Evolutionary conservation across 2,113 vertebrate genomes (phyloP).

Genomic region (Lophius piscatorius): DNA sequence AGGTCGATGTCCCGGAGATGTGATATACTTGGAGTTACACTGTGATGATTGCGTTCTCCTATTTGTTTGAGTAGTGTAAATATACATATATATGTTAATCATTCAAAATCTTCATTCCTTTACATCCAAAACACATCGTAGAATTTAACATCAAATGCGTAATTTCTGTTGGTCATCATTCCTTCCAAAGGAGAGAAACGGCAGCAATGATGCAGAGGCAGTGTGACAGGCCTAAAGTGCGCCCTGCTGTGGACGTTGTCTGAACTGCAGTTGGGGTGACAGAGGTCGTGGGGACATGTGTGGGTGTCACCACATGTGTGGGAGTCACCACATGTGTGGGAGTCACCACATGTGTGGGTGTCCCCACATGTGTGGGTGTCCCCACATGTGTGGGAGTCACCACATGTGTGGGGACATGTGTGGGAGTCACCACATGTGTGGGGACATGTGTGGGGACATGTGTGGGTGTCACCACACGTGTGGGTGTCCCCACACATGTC

Average conservation of each 20-base stretch:
- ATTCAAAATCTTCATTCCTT: too few relatives aligned
- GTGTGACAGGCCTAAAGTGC: slow-evolving; percentile 7
- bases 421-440: too few relatives aligned
- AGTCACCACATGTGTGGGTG: slow-evolving; percentile 66
- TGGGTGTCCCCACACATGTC: slow-evolving; percentile 70
- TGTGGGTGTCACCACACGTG: slow-evolving; percentile 4
- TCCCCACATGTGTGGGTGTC: slow-evolving; percentile 49
- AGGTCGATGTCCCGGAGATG: too few relatives aligned
- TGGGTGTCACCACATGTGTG: too few relatives aligned
- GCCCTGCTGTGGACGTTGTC: slow-evolving; percentile 29
- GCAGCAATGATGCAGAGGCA: slow-evolving; percentile 22
- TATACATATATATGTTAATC: too few relatives aligned
- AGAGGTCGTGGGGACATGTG: neutral
- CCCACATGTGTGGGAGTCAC: neutral
- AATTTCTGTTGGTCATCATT: neutral
- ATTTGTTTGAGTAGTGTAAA: too few relatives aligned
- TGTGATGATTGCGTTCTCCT: too few relatives aligned
- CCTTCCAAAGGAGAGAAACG: slow-evolving; percentile 23
- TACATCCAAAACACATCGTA: too few relatives aligned
- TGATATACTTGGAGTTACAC: too few relatives aligned
- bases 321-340: slow-evolving; percentile 48
- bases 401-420: neutral
- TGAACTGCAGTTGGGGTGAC: slow-evolving; percentile 2
- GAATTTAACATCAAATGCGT: too few relatives aligned
- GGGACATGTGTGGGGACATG: neutral